A percentile compares a stretch with the other conserved stretches of the same genome.
These are phyloP conservation scores for Leptarthrus brevirostris DNA, from an alignment of 2,888 invertebrate genomes.

Conservation along the genomic window DNA sequence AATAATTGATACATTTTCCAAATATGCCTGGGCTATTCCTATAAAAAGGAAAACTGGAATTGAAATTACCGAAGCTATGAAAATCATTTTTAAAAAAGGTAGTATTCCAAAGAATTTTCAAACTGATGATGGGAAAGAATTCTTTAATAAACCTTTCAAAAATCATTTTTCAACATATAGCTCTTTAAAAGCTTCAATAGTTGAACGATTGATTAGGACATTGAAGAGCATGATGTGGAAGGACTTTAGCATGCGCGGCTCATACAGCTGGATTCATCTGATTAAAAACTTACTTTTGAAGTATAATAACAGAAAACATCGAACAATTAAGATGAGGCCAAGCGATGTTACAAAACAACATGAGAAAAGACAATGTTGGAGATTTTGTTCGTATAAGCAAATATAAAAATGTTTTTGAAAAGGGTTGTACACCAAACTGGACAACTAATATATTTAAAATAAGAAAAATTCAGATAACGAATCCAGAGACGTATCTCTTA, in stretches of 20 bases:
- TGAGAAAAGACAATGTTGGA: neutral
- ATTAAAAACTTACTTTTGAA: neutral
- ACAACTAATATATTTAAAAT: constrained; percentile 24
- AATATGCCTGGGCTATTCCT: no score
- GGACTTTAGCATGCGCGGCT: neutral
- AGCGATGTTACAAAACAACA: no score
- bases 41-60: no score
- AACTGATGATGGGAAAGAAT: no score
- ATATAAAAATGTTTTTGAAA: neutral
- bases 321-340: neutral
- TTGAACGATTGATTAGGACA: neutral
- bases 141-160: no score
- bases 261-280: neutral
- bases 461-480: neutral
- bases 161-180: no score
- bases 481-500: neutral
- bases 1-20: no score
- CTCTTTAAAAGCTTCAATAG: no score
- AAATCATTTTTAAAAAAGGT: no score
- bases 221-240: neutral
- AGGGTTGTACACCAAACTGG: constrained; percentile 3
- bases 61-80: no score
- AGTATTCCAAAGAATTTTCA: no score
- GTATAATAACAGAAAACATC: neutral
- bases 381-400: neutral